Percentiles rank a stretch among this genome's conserved stretches.
Conservation (phyloP, 2,797 vertebrate species). For the Galaxias olidus region DNA sequence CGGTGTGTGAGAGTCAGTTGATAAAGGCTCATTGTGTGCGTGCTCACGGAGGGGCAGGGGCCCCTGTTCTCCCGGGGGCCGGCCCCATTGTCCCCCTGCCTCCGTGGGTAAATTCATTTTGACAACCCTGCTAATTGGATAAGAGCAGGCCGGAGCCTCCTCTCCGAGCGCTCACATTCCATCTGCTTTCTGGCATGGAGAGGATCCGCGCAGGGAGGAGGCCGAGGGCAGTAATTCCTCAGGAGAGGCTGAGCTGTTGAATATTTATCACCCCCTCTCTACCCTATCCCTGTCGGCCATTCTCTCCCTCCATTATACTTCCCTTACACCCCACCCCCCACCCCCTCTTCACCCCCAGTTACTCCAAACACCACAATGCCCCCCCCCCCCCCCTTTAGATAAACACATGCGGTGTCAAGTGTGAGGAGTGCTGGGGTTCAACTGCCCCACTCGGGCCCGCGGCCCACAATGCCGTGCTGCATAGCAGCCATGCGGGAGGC, state of each 20-base stretch:
- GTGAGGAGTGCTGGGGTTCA: conserved; percentile 90
- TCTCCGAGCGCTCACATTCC: conserved; percentile 85
- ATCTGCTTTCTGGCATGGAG: conserved; percentile 79
- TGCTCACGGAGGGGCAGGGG: conserved; percentile 63
- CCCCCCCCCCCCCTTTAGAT: conserved; percentile 89
- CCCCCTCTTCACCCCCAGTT: conserved; percentile 55
- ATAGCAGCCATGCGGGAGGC: conserved; percentile 97
- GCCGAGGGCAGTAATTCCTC: conserved; percentile 62
- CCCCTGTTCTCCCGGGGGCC: conserved; percentile 59
- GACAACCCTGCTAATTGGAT: conserved; percentile 99
- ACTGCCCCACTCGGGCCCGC: conserved; percentile 83
- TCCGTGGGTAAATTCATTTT: conserved; percentile 94
- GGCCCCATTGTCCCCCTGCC: conserved; percentile 68
- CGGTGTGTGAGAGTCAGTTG: conserved; percentile 57
- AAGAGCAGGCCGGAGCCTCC: conserved; percentile 83
- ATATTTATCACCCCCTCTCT: conserved; percentile 87
- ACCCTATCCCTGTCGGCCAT: conserved; percentile 33
- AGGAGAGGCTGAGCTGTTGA: conserved; percentile 78
- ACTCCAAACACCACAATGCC: conserved; percentile 78
- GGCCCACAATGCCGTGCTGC: conserved; percentile 87
- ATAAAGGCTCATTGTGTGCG: conserved; percentile 74
- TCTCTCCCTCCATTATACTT: conserved; percentile 65
- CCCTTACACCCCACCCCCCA: conserved; percentile 78
- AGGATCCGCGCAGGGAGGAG: conserved; percentile 24
- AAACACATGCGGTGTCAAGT: conserved; percentile 99